A percentile compares a stretch with the other conserved stretches of the same genome.
These are phyloP conservation scores for Electrona antarctica DNA, from an alignment of 2,113 vertebrate genomes.

Conservation along the genomic window DNA sequence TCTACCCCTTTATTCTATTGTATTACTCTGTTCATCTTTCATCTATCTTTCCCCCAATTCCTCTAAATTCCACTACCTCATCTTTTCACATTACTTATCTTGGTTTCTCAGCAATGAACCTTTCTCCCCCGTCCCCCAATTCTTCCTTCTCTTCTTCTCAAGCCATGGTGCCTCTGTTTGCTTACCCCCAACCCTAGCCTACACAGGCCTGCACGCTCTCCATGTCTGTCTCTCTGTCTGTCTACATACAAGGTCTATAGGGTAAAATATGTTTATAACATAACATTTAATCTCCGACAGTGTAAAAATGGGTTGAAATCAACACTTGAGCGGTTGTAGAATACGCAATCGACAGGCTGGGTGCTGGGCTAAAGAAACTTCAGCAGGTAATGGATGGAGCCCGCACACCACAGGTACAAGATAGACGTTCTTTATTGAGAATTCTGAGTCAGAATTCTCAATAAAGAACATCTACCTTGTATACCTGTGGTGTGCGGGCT, in stretches of 20 bases:
- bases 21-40: conserved; percentile 37
- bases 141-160: conserved; percentile 50
- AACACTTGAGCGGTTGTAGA: too few relatives aligned
- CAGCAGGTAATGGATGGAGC: too few relatives aligned
- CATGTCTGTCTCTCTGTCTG: conserved; percentile 39
- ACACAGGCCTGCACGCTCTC: conserved; percentile 46
- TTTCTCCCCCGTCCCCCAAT: conserved; percentile 26
- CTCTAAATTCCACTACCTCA: conserved; percentile 3
- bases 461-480: too few relatives aligned
- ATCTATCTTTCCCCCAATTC: conserved; percentile 26
- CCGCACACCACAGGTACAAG: too few relatives aligned
- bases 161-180: conserved; percentile 69
- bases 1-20: conserved; percentile 11
- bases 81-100: conserved; percentile 15
- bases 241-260: background rate
- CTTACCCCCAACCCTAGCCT: conserved; percentile 61
- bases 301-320: too few relatives aligned
- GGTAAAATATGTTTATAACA: too few relatives aligned
- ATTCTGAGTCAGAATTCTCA: too few relatives aligned
- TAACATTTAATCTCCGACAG: too few relatives aligned
- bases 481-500: too few relatives aligned
- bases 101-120: conserved; percentile 7
- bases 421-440: too few relatives aligned
- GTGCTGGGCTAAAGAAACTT: too few relatives aligned
- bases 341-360: too few relatives aligned